Evolutionary conservation across 2,797 vertebrate species (phyloP).

Genomic region (Euthynnus affinis): DNA sequence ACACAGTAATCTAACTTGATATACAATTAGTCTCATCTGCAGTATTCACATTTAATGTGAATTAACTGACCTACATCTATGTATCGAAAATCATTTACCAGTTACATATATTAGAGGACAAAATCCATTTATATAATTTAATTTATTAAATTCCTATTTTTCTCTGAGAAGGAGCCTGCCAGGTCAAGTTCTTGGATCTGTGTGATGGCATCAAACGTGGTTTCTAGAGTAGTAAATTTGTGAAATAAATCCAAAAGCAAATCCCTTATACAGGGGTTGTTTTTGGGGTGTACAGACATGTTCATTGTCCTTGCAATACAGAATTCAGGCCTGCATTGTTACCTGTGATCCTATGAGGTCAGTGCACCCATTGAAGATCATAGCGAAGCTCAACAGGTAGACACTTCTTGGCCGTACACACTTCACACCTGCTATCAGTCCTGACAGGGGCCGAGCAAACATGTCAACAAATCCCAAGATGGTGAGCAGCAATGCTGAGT

Average conservation of each 20-base stretch:
- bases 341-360: conserved; percentile 90
- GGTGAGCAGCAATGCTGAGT: conserved; percentile 91
- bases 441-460: conserved; percentile 92
- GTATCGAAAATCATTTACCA: background rate
- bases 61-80: background rate
- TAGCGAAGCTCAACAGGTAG: conserved; percentile 94
- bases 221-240: too few species aligned
- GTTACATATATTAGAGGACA: background rate
- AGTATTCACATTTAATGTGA: background rate
- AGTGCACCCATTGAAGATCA: conserved; percentile 93
- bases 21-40: background rate
- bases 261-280: background rate
- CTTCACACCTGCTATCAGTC: conserved; percentile 89
- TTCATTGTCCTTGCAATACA: background rate
- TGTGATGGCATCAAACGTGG: background rate
- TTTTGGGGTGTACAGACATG: background rate
- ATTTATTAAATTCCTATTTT: background rate
- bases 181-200: background rate
- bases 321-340: background rate
- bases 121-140: background rate
- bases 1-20: background rate
- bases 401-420: conserved; percentile 90
- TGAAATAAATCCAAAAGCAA: background rate
- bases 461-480: conserved; percentile 94
- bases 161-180: background rate